phyloP scores from a whole-genome alignment of 1,140 invertebrate genomes.

The Metaphire vulgaris region DNA sequence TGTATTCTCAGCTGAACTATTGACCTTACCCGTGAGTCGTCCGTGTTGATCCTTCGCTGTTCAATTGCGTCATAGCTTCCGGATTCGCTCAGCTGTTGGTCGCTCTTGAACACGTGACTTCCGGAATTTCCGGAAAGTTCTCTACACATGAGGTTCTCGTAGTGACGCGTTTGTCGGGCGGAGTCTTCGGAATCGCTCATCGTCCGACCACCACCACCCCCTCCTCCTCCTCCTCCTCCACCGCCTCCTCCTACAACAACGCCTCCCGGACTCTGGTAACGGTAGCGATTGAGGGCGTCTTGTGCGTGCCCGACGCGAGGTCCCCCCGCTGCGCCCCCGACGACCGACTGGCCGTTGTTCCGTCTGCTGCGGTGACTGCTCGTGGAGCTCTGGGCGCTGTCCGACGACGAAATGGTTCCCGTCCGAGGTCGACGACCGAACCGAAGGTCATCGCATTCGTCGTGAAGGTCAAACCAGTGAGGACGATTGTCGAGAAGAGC shows the following conservation, averaged over 20 bases:
- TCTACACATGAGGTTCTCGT: neutral
- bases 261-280: neutral
- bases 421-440: conserved; percentile 10
- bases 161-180: neutral
- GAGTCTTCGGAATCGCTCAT: neutral
- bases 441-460: conserved; percentile 8
- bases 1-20: no score
- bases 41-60: neutral
- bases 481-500: conserved; percentile 4
- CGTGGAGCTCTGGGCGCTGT: neutral
- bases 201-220: neutral
- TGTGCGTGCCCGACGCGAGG: neutral
- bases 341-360: neutral
- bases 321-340: no score
- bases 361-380: neutral
- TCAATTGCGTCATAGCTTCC: neutral
- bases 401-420: conserved; percentile 8
- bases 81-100: neutral
- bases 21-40: neutral
- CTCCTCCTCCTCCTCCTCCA: no score
- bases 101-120: neutral
- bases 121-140: neutral
- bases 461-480: conserved; percentile 7
- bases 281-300: neutral
- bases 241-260: neutral